Conservation (phyloP, 2,797 vertebrate genomes). For the Spatula clypeata region DNA sequence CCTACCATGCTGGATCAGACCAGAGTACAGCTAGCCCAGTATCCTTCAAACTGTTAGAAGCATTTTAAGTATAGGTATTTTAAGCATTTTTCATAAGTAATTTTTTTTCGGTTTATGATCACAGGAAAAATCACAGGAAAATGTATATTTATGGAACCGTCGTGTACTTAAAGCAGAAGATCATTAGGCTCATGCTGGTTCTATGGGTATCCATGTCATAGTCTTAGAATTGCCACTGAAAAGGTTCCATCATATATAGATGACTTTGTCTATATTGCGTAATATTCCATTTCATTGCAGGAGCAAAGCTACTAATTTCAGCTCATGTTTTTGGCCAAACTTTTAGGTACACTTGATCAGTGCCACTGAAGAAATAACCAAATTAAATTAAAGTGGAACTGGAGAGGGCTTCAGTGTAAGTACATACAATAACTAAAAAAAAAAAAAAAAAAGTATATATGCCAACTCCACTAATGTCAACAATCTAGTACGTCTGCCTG, state of each 20-base stretch:
- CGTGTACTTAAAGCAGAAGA: neutral
- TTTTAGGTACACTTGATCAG: neutral
- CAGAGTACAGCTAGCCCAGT: neutral
- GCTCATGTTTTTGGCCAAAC: neutral
- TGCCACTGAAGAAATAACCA: neutral
- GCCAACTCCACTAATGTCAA: neutral
- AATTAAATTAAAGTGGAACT: neutral
- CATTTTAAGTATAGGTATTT: neutral
- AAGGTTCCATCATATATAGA: neutral
- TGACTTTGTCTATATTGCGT: neutral
- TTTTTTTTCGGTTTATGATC: neutral
- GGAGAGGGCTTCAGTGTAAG: neutral
- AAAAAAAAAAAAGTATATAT: neutral
- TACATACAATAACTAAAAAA: neutral
- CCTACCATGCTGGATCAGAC: too few species aligned
- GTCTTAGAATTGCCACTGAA: neutral
- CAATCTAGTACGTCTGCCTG: rapidly evolving
- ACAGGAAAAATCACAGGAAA: too few species aligned
- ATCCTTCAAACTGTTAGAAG: neutral
- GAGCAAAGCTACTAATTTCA: neutral
- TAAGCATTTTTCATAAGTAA: neutral
- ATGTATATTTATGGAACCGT: neutral
- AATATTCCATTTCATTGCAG: neutral
- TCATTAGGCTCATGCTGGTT: neutral
- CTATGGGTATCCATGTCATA: neutral